phyloP scores from a whole-genome alignment of 2,888 invertebrate genomes.

The Byasa hedistus region DNA sequence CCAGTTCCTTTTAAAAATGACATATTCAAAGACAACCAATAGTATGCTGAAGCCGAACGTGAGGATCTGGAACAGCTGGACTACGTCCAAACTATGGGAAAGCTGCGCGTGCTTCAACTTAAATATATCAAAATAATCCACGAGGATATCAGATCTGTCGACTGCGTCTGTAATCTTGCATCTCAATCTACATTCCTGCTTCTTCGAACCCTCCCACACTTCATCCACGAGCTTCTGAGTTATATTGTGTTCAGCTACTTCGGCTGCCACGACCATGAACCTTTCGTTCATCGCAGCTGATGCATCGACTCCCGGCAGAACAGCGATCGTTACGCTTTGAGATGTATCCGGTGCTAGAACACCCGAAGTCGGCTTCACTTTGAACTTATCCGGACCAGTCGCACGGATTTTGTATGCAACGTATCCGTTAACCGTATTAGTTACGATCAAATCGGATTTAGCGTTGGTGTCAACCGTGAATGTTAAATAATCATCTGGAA shows the following conservation, averaged over 20 bases:
- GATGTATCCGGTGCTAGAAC: slow-evolving; percentile 81
- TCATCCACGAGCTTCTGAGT: slow-evolving; percentile 80
- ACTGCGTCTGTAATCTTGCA: slow-evolving; percentile 27
- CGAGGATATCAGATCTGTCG: neutral
- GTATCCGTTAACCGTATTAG: slow-evolving; percentile 76
- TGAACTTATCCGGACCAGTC: slow-evolving; percentile 93
- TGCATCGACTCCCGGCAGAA: slow-evolving; percentile 83
- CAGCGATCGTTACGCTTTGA: slow-evolving; percentile 81
- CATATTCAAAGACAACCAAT: slow-evolving; percentile 10
- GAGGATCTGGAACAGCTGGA: slow-evolving; percentile 16
- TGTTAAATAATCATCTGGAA: slow-evolving; percentile 82
- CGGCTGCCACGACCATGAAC: slow-evolving; percentile 88
- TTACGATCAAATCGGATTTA: slow-evolving; percentile 80
- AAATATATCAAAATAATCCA: neutral
- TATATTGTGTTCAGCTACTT: slow-evolving; percentile 71
- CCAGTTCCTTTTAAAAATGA: neutral
- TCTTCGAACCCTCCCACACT: slow-evolving; percentile 81
- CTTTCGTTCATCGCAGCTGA: slow-evolving; percentile 85
- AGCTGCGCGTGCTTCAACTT: neutral
- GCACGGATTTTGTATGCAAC: slow-evolving; percentile 87
- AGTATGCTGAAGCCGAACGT: slow-evolving; percentile 3
- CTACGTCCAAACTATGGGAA: slow-evolving; percentile 3
- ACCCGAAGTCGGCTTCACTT: slow-evolving; percentile 90
- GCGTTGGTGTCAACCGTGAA: slow-evolving; percentile 82
- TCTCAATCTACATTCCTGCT: slow-evolving; percentile 81